Evolutionary conservation across 1,140 invertebrate genomes (phyloP).

Genomic region (Sitophilus oryzae): DNA sequence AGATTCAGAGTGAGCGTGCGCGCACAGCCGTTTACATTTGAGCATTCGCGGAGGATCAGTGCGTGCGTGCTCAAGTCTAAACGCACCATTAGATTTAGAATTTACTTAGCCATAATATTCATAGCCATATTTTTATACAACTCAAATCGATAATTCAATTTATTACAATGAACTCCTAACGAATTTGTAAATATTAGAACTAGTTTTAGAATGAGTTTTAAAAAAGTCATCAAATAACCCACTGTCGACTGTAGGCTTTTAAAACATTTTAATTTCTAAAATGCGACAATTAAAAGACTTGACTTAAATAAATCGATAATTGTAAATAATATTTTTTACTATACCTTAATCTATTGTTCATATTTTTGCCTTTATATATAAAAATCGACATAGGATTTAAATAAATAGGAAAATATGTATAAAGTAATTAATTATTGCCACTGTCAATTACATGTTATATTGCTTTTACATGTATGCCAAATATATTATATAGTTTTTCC

Average conservation of each 20-base stretch:
- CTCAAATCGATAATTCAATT: not conserved
- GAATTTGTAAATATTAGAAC: not conserved
- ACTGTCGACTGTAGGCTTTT: not conserved
- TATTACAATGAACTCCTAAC: not conserved
- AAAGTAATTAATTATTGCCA: not conserved
- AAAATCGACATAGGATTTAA: not conserved
- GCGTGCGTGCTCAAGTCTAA: no score
- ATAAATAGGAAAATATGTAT: not conserved
- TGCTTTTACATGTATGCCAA: not conserved
- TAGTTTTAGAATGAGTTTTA: not conserved
- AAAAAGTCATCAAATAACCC: not conserved
- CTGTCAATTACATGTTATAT: not conserved
- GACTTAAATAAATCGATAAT: conserved; percentile 9
- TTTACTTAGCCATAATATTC: not conserved
- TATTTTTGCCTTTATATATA: not conserved
- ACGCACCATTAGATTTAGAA: not conserved
- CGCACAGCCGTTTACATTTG: no score
- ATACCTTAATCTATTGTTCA: conserved; percentile 5
- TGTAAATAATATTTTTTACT: conserved; percentile 9
- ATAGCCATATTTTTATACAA: conserved; percentile 3
- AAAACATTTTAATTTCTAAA: not conserved
- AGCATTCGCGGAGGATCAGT: no score
- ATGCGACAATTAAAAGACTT: conserved; percentile 16
- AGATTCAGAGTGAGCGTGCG: no score
- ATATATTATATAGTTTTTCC: no score